Evolutionary conservation across 1,140 invertebrate species (phyloP).

Genomic region (Drosophila pallidifrons): DNA sequence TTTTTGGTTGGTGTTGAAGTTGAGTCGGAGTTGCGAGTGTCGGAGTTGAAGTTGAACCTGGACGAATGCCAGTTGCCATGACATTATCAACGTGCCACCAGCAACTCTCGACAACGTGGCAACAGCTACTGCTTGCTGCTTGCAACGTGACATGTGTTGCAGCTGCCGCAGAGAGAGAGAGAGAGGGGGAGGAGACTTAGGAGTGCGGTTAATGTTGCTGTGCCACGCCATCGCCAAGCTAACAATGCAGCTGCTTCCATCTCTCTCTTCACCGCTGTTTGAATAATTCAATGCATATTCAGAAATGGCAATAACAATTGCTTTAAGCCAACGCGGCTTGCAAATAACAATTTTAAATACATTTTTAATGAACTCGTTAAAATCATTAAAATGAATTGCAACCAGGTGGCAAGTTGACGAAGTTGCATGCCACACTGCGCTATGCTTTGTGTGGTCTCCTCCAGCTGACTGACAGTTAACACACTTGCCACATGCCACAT

Average conservation of each 20-base stretch:
- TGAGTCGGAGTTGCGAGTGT: not conserved
- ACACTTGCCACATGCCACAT: not conserved
- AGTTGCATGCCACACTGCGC: slow-evolving; percentile 7
- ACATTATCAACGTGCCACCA: slow-evolving; percentile 44
- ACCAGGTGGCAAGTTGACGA: slow-evolving; percentile 27
- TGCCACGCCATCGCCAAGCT: slow-evolving; percentile 21
- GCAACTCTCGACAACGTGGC: not conserved
- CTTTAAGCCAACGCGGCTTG: slow-evolving; percentile 36
- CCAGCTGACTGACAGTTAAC: not conserved
- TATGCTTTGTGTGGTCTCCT: slow-evolving; percentile 21
- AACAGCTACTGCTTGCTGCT: slow-evolving; percentile 16
- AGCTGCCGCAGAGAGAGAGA: not conserved
- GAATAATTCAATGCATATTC: slow-evolving; percentile 49
- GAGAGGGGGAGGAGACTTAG: not conserved
- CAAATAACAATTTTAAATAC: slow-evolving; percentile 47
- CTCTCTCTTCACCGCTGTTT: not conserved
- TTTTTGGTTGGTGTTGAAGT: slow-evolving; percentile 22
- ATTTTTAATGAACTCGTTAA: slow-evolving; percentile 52
- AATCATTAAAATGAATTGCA: slow-evolving; percentile 48
- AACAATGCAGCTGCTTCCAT: not conserved
- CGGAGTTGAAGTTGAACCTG: slow-evolving; percentile 5
- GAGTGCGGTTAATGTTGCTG: slow-evolving; percentile 43
- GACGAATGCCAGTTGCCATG: slow-evolving; percentile 33
- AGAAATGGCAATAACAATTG: slow-evolving; percentile 52
- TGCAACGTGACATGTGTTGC: slow-evolving; percentile 32